These are phyloP conservation scores for Sebastes vulpes DNA, from an alignment of 2,797 vertebrate genomes.

Conservation along the genomic window DNA sequence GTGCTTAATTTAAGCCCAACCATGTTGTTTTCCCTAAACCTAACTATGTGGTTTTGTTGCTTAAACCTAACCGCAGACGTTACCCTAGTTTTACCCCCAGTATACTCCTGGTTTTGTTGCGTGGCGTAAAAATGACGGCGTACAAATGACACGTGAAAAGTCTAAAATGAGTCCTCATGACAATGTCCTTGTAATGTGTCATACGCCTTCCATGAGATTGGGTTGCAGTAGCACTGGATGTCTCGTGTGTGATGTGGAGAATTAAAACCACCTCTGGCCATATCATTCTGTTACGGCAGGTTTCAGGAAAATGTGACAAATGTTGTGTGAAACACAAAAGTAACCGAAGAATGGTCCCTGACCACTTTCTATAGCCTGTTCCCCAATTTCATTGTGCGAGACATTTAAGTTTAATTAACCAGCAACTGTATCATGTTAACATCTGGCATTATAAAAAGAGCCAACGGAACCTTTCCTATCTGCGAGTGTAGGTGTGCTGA, in stretches of 20 bases:
- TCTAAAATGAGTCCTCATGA: too few relatives aligned
- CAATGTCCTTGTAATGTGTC: too few relatives aligned
- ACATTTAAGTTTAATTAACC: slow-evolving; percentile 1
- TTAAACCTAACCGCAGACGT: too few relatives aligned
- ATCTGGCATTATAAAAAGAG: background rate
- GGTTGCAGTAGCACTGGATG: background rate
- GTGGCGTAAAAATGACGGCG: rapidly evolving
- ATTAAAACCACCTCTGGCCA: background rate
- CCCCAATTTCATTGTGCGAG: background rate
- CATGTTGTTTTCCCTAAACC: too few relatives aligned
- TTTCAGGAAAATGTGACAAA: background rate
- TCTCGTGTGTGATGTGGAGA: background rate
- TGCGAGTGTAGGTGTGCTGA: background rate
- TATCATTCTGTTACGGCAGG: background rate
- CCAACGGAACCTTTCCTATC: background rate
- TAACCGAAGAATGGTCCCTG: background rate
- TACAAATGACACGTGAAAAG: too few relatives aligned
- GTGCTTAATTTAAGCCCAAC: too few relatives aligned
- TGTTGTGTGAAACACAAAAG: background rate
- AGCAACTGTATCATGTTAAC: background rate
- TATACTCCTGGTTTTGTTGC: too few relatives aligned
- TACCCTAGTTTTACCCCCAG: too few relatives aligned
- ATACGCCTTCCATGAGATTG: too few relatives aligned
- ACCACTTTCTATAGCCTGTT: background rate
- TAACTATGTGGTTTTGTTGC: too few relatives aligned